Base-by-base conservation (phyloP, 2,113 vertebrate genomes). In the Pimephales promelas region DNA sequence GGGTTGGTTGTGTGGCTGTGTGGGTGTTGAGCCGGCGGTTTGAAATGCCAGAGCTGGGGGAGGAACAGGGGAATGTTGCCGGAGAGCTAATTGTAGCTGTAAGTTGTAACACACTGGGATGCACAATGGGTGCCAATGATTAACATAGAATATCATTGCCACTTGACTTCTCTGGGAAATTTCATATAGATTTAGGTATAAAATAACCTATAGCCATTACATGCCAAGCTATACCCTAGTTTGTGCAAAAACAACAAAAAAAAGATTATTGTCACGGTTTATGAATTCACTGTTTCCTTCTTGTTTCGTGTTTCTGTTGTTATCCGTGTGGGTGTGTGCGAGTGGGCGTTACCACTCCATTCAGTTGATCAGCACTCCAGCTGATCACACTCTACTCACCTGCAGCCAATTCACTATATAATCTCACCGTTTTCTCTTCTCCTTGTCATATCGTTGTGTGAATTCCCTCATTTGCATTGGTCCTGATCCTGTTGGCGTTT, bases 81-180 rank as follows among this genome's bases (percentile, higher is more conserved):
- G 64, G 66, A 85, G 83, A 82, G 79, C 86, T 85, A 87, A 85
- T 28, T 85, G 84, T 84, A 75, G 79, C 28, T 43, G 26, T 81
- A 49, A 75, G 79, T n/a, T 43, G 26, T 81, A 49, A 83, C 66
- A 80, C 85, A 75, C 40, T 87, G 79, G 56, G 79, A 40, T 75
- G 64, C 54, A 76, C 52, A 49, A 71, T 78, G 36, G 49, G 79
- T 52, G 84, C 28, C 22, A 62, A 45, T 78, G 86, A 79, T 57
- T 78, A 73, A 84, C 56, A 62, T 40, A 76, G 85, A 86, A 83
- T 64, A 57, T 57, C 36, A 64, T 20, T 81, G n/a, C 71, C 22
- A 71, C 56, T 71, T 56, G 26, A 78, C 7, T 71, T 56, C 40
- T 72, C 7, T 6, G 10, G 20, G 36, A 22, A 78, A 43, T n/a